These are phyloP conservation scores for Cryptoblepharus egeriae DNA, from an alignment of 2,797 vertebrate genomes.

Conservation along the genomic window DNA sequence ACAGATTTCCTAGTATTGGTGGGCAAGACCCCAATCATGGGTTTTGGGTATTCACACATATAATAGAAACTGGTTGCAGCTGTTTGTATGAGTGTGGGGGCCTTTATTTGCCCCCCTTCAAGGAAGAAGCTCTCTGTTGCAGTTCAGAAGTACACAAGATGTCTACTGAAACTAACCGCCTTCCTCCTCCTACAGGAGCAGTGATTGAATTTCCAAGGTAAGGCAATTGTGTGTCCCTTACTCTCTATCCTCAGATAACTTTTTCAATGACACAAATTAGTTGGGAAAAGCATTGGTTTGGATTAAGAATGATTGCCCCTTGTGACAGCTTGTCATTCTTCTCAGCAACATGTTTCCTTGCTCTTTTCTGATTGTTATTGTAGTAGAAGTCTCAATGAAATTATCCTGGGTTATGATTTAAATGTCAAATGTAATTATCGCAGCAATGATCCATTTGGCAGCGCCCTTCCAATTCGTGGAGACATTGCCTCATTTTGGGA, in stretches of 20 bases:
- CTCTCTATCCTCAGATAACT: fast-evolving
- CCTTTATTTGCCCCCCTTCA: not conserved
- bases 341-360: constrained; percentile 3
- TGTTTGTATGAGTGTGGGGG: not conserved
- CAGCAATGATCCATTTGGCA: constrained; percentile 16
- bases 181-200: too few species aligned
- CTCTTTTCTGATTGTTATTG: constrained; percentile 25
- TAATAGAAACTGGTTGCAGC: not conserved
- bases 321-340: not conserved
- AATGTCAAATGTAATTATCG: constrained; percentile 52
- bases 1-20: too few species aligned
- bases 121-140: not conserved
- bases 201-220: not conserved
- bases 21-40: too few species aligned
- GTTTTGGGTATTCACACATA: too few species aligned
- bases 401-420: constrained; percentile 47
- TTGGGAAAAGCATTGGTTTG: not conserved
- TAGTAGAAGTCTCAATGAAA: constrained; percentile 39
- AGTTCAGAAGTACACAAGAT: too few species aligned
- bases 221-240: not conserved
- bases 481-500: not conserved
- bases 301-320: not conserved
- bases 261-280: fast-evolving
- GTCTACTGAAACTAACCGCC: too few species aligned
- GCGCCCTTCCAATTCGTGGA: constrained; percentile 10